These are phyloP conservation scores for Zaprionus ornatus DNA, from an alignment of 1,140 invertebrate species.

Conservation along the genomic window DNA sequence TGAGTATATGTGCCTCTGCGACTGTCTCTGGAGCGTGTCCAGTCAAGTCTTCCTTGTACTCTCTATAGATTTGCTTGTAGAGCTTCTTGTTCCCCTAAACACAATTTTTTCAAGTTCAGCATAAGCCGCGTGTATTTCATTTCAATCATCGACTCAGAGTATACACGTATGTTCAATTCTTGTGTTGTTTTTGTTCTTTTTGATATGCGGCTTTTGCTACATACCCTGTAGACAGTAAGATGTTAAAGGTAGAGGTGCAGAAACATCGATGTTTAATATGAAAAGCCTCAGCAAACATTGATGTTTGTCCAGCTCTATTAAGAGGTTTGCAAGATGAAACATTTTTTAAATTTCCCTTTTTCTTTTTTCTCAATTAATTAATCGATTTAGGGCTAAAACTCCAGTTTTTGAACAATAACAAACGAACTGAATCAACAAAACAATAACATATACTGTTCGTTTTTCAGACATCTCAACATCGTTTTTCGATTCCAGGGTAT, in stretches of 20 bases:
- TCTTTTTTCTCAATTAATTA: background rate
- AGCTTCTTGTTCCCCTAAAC: conserved; percentile 10
- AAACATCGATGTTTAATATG: background rate
- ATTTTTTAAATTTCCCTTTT: background rate
- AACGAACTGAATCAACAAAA: background rate
- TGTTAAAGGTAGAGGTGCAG: no score
- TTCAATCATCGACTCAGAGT: conserved; percentile 56
- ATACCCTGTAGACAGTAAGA: conserved; percentile 8
- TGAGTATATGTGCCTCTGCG: background rate
- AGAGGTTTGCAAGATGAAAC: no score
- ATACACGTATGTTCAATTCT: conserved; percentile 29
- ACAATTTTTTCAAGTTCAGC: conserved; percentile 60
- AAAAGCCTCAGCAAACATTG: no score
- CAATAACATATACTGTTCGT: background rate
- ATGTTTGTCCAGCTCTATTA: background rate
- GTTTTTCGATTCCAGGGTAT: background rate
- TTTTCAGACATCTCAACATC: no score
- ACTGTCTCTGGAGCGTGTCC: background rate
- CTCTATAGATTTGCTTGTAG: background rate
- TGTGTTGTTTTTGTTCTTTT: conserved; percentile 9
- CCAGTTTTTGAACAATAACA: background rate
- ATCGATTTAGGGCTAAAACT: background rate
- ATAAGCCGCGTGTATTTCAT: conserved; percentile 56
- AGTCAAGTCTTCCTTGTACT: conserved; percentile 32
- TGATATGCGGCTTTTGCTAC: conserved; percentile 50